Evolutionary conservation across 64 coral and sea anemone genomes (phyloP), one percentile per base, ranked within the genome.

Genomic region (Actinia equina): DNA sequence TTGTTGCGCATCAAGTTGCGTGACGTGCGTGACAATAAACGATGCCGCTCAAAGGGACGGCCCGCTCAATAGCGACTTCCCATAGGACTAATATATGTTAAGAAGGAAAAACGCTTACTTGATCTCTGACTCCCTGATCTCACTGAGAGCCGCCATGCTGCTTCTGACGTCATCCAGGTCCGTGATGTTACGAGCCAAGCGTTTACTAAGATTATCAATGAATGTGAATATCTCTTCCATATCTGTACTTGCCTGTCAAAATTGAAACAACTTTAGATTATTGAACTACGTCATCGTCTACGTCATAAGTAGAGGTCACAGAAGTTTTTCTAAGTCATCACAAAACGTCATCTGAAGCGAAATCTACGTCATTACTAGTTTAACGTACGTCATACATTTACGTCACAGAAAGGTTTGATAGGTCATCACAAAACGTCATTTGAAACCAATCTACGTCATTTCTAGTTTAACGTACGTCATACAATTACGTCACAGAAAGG

Each of bases 141-240:
- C 97, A 83, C 86, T 86, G 3, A 99, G 91, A 43, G 93, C 97
- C 27, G 93, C 93, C 97, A 99, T 99, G 10, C 93, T 99, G 82
- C 93, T 93, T 59, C 97, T 93, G 14, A 99, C 97, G 52, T 99
- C 97, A 90, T 99, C 97, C 67, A 99, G 93, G 70, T 99, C 97
- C 43, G 91, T 99, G 77, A 99, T 84, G 43, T 84, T 89, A 25
- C 97, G 85, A 0, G 93, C 91, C 58, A 99, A 83, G 80, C 97
- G 88, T 57, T 99, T 99, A 67, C 87, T 88, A 22, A 99, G 88
- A 58, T 95, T 99, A 71, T 99, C 97, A 91, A 99, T 95, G 79
- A 99, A 99, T 59, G 89, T 90, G 86, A 99, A 95, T 82, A 99
- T 99, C 86, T 99, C 97, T 55, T 95, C 97, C 97, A 99, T 99